Conservation (phyloP, 2,888 invertebrate genomes). For the Nomada fabriciana region DNA sequence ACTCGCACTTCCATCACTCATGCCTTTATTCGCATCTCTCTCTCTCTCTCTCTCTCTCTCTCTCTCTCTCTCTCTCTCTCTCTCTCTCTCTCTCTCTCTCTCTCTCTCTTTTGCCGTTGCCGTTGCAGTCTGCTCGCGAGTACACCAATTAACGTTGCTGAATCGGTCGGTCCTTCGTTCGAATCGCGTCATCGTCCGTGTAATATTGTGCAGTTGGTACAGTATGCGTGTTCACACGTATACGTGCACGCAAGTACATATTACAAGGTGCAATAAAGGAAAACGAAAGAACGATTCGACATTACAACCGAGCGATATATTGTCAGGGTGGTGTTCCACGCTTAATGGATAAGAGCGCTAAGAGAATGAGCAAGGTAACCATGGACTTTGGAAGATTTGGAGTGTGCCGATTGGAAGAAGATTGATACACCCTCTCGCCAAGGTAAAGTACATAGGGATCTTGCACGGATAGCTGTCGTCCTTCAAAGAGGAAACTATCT, state of each 20-base stretch:
- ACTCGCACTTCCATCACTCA: too few relatives aligned
- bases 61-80: background rate
- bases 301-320: background rate
- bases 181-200: background rate
- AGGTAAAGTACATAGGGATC: background rate
- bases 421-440: background rate
- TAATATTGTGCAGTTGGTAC: background rate
- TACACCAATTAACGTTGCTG: background rate
- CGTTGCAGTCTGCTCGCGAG: background rate
- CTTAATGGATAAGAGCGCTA: background rate
- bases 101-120: background rate
- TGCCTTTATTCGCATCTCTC: background rate
- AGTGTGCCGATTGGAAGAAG: background rate
- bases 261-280: too few relatives aligned
- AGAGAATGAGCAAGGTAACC: background rate
- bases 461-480: too few relatives aligned
- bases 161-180: background rate
- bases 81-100: background rate
- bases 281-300: background rate
- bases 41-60: too few relatives aligned
- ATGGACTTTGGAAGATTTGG: background rate
- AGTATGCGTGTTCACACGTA: background rate
- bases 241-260: too few relatives aligned
- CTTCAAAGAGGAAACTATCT: too few relatives aligned
- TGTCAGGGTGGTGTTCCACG: slow-evolving; percentile 1